A percentile compares a stretch with the other conserved stretches of the same genome.
Conservation (phyloP, 2,797 vertebrate species). For the Erethizon dorsatum region DNA sequence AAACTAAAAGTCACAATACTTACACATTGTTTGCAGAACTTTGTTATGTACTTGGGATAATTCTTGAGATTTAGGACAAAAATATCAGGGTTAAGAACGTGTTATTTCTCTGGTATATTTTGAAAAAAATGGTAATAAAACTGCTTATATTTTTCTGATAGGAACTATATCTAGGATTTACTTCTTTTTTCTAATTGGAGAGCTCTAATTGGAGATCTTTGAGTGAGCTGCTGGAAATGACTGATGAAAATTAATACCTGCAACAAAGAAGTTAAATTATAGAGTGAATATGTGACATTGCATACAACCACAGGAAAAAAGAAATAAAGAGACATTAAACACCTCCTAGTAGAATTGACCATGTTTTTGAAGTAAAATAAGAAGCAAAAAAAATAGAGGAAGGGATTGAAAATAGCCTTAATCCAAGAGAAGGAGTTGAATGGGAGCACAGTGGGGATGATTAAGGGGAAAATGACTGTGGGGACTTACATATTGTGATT, state of each 20-base stretch:
- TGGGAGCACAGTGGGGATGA: neutral
- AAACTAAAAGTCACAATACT: conserved; percentile 1
- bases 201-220: neutral
- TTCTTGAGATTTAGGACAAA: neutral
- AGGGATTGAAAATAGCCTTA: conserved; percentile 17
- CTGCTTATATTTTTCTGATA: conserved; percentile 56
- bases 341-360: neutral
- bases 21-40: conserved; percentile 47
- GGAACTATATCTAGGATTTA: conserved; percentile 1
- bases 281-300: conserved; percentile 8
- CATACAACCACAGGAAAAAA: conserved; percentile 2
- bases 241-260: conserved; percentile 13
- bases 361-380: conserved; percentile 9
- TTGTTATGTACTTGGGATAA: conserved; percentile 17
- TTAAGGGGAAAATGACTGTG: conserved; percentile 19
- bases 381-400: neutral
- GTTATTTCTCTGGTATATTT: neutral
- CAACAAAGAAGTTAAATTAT: neutral
- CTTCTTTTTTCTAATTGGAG: neutral
- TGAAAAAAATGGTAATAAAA: conserved; percentile 40
- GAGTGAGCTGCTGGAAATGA: neutral
- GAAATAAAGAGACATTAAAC: neutral
- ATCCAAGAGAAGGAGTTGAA: neutral
- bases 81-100: conserved; percentile 27
- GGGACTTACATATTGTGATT: neutral